Evolutionary conservation across 2,113 vertebrate genomes (phyloP).

Genomic region (Oreochromis aureus): DNA sequence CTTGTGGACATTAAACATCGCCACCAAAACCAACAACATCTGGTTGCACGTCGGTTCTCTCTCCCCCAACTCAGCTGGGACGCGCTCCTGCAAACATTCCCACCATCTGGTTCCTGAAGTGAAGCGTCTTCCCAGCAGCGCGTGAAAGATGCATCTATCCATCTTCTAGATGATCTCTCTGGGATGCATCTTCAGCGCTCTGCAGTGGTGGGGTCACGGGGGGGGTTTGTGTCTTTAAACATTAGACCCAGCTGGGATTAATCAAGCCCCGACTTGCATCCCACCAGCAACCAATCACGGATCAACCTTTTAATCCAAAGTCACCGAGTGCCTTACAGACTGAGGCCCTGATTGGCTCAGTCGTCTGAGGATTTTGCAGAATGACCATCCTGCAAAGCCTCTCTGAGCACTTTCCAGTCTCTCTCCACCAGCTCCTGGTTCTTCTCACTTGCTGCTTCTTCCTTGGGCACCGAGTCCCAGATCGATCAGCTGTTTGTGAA

Average conservation of each 20-base stretch:
- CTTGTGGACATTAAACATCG: neutral
- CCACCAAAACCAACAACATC: neutral
- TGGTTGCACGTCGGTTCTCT: neutral
- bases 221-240: neutral
- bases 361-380: neutral
- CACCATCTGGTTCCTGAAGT: neutral
- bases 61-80: neutral
- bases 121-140: neutral
- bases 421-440: neutral
- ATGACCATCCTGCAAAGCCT: neutral
- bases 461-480: neutral
- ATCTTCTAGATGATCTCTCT: neutral
- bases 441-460: neutral
- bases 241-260: neutral
- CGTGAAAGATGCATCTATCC: neutral
- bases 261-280: neutral
- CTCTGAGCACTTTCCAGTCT: neutral
- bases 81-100: neutral
- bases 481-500: neutral
- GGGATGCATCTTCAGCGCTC: neutral
- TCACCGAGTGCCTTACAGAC: neutral
- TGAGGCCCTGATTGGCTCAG: neutral
- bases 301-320: neutral
- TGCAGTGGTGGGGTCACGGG: rapidly evolving
- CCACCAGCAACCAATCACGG: neutral